Base-by-base conservation (phyloP, 2,888 invertebrate genomes). In the Leptarthrus brevirostris region DNA sequence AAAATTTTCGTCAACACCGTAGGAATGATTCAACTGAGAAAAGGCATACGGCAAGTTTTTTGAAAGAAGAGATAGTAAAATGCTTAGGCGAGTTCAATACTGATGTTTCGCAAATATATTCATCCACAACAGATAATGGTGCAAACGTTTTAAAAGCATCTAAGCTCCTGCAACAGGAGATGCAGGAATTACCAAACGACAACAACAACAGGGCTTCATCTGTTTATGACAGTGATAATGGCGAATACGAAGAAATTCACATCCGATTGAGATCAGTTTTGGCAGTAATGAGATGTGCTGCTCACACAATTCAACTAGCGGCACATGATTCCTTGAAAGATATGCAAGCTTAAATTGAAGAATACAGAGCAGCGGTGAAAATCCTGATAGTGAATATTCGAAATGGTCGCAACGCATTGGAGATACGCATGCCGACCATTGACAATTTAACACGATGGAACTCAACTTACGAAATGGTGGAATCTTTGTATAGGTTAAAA, bases 81-180 rank as follows among this genome's bases (percentile, higher is more conserved):
- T 56, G 34, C 6, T 34, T 78, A n/a, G 53, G 73, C 14, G 73
- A 72, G 5, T 77, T 66, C 16, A 52, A 70, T 64, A 75, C 77
- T 22, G 75, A 77, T 36, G 74, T 76, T 18, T 36, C 47, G 10
- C 74, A 74, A 44, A 54, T 77, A 36, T 74, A 54, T 72, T 77
- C 77, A 8, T 76, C 73, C 22, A 77, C 74, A n/a, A 77, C 74
- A 56, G 77, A 77, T 22, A 74, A 75, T 30, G 74, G 72, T 5
- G 72, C 74, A 34, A 77, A 76, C 66, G 53, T 74, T 18, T 12
- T 73, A 40, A 71, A 76, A 34, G 44, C 47, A 2, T 47, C 72
- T 6, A 49, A 44, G 49, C 54, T 76, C 20, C 36, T 76, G 10
- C 58, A 76, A 64, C n/a, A n/a, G n/a, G 69, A 76, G n/a, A 4